Percentiles rank a stretch among this genome's conserved stretches.
Evolutionary conservation across 1,140 invertebrate species (phyloP).

Genomic region (Lepidotrigona ventralis): DNA sequence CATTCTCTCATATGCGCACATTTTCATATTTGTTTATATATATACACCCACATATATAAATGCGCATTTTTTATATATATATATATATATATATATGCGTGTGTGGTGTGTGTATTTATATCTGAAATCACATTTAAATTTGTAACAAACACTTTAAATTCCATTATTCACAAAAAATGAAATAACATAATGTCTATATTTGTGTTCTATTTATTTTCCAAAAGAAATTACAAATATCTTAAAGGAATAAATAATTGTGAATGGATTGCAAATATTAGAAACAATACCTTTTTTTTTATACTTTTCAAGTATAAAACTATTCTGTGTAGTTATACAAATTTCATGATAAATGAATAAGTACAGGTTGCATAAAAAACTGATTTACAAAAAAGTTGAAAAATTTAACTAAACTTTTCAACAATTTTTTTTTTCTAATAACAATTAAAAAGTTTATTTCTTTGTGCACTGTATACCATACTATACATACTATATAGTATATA

Average conservation of each 20-base stretch:
- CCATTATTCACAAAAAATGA: neutral
- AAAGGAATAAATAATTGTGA: slow-evolving; percentile 8
- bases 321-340: slow-evolving; percentile 1
- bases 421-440: neutral
- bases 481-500: slow-evolving; percentile 1
- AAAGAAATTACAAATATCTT: slow-evolving; percentile 21
- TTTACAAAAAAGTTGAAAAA: neutral
- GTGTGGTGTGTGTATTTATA: neutral
- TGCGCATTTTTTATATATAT: neutral
- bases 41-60: neutral
- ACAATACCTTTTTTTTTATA: slow-evolving; percentile 7
- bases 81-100: no score
- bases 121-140: neutral
- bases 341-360: slow-evolving; percentile 23
- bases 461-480: slow-evolving; percentile 35
- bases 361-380: neutral
- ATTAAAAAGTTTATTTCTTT: slow-evolving; percentile 23
- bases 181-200: slow-evolving; percentile 16
- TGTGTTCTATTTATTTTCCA: slow-evolving; percentile 17
- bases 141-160: neutral
- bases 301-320: slow-evolving; percentile 11
- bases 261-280: neutral
- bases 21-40: neutral
- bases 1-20: neutral
- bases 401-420: slow-evolving; percentile 1